Percentiles rank a stretch among this genome's conserved stretches.
These are phyloP conservation scores for Sepiola atlantica DNA, from an alignment of 2,888 invertebrate genomes.

Conservation along the genomic window DNA sequence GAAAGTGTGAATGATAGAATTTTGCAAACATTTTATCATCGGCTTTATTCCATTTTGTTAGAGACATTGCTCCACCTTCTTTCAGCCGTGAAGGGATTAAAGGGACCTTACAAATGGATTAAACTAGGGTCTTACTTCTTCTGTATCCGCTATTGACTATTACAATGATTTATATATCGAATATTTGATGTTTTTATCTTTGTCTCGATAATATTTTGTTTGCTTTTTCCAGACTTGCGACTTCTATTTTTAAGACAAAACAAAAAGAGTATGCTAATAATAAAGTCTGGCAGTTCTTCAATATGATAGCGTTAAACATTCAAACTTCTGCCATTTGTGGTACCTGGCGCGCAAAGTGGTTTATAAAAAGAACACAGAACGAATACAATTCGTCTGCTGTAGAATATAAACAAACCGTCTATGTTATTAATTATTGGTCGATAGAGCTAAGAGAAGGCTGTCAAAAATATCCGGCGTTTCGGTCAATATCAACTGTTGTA, in stretches of 20 bases:
- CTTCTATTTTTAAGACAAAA: neutral
- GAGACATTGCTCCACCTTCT: too few species aligned
- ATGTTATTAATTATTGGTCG: neutral
- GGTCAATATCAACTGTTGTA: slow-evolving; percentile 11
- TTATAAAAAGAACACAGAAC: neutral
- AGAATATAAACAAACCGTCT: neutral
- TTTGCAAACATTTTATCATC: too few species aligned
- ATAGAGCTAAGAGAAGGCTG: neutral
- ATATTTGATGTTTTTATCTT: neutral
- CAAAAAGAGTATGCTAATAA: neutral
- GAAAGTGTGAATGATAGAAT: too few species aligned
- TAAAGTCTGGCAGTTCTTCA: neutral
- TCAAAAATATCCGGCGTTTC: neutral
- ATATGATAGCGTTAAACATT: neutral
- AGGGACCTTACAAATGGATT: too few species aligned
- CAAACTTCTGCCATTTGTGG: neutral
- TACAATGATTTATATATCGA: too few species aligned
- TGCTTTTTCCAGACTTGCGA: neutral
- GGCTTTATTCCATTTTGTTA: too few species aligned
- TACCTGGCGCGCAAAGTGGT: neutral
- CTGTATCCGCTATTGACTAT: too few species aligned
- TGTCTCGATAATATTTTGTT: neutral
- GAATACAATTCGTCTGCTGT: neutral
- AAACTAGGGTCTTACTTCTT: too few species aligned
- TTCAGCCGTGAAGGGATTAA: too few species aligned